Percentiles rank a stretch among this genome's conserved stretches.
These are phyloP conservation scores for Nesogale talazaci DNA, from an alignment of 2,113 vertebrate species.

Conservation along the genomic window DNA sequence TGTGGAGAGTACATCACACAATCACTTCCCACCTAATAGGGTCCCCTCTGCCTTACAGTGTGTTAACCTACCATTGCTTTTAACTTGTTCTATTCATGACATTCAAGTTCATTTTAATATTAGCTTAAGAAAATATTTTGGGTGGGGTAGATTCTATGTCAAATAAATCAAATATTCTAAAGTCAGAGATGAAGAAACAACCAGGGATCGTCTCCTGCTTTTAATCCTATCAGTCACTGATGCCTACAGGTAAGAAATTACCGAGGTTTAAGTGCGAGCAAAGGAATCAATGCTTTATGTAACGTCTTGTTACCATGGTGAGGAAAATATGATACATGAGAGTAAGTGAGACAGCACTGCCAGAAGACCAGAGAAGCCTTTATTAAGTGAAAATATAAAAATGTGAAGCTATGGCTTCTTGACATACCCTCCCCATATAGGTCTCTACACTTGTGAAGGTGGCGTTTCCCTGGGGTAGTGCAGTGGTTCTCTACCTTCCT, in stretches of 20 bases:
- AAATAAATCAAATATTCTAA: slow-evolving; percentile 43
- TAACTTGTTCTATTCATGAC: neutral
- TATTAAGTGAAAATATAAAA: too few species aligned
- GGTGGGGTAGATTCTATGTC: neutral
- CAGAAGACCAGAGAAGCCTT: too few species aligned
- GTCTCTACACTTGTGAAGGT: too few species aligned
- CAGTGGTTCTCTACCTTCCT: too few species aligned
- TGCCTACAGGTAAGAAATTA: neutral
- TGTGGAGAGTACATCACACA: neutral
- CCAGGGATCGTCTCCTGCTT: neutral
- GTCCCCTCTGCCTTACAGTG: neutral
- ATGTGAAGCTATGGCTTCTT: too few species aligned
- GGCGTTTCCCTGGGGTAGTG: too few species aligned
- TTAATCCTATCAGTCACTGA: neutral
- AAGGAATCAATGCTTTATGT: neutral
- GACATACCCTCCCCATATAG: too few species aligned
- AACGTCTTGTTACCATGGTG: neutral
- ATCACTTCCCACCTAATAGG: neutral
- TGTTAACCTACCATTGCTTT: neutral
- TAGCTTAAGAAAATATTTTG: neutral
- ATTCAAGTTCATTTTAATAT: slow-evolving; percentile 10
- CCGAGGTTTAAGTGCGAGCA: neutral
- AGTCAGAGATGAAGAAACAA: neutral
- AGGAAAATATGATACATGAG: neutral
- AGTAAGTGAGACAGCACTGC: too few species aligned